These are phyloP conservation scores for Cettia cetti DNA, from an alignment of 2,113 vertebrate genomes.

Conservation along the genomic window DNA sequence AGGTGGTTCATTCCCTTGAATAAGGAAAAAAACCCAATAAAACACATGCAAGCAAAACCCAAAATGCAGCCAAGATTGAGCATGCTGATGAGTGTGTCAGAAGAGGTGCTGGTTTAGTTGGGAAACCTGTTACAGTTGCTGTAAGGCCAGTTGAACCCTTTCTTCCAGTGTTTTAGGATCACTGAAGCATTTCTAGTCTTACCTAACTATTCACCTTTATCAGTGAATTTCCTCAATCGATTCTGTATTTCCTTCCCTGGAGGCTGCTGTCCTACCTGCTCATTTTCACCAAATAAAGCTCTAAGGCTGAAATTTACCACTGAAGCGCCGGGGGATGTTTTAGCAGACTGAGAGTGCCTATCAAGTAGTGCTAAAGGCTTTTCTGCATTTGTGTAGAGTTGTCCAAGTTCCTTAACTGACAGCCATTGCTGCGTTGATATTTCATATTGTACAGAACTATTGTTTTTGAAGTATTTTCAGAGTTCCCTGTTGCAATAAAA, in stretches of 20 bases:
- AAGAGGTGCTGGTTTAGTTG: background rate
- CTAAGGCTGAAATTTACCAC: background rate
- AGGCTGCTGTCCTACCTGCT: background rate
- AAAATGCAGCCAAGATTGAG: background rate
- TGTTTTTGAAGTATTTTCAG: background rate
- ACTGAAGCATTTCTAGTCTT: background rate
- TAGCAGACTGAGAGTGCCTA: background rate
- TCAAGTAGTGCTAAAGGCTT: background rate
- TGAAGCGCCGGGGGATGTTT: background rate
- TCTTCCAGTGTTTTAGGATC: background rate
- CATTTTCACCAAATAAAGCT: background rate
- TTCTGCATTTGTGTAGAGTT: background rate
- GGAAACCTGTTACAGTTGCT: background rate
- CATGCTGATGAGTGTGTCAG: background rate
- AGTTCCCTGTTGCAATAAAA: background rate
- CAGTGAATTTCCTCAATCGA: background rate
- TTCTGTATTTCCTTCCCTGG: background rate
- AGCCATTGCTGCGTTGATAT: background rate
- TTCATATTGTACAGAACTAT: background rate
- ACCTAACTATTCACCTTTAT: background rate
- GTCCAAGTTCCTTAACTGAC: background rate
- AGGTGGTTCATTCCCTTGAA: background rate
- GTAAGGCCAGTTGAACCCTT: background rate
- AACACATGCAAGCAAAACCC: background rate
- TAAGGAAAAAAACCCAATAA: background rate